Conservation (phyloP, 2,888 invertebrate species). For the Nebria salina region DNA sequence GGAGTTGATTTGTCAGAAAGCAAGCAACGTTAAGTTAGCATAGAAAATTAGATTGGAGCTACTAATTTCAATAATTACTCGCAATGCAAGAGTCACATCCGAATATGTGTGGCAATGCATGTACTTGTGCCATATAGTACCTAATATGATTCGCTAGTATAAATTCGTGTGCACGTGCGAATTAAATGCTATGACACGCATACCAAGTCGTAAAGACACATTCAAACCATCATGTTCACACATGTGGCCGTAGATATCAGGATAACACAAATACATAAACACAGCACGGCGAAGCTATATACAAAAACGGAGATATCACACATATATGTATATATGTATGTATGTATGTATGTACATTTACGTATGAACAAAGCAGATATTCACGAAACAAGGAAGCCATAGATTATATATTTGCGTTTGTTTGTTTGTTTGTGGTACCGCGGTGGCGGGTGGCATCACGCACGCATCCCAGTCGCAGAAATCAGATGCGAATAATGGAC, state of each 20-base stretch:
- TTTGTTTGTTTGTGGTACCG: background rate
- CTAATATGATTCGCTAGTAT: constrained; percentile 26
- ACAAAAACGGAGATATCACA: no score
- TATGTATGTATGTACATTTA: background rate
- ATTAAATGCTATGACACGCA: background rate
- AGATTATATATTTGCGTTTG: background rate
- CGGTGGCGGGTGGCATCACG: background rate
- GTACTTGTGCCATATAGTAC: background rate
- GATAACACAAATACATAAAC: constrained; percentile 4
- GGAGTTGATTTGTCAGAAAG: no score
- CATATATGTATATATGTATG: background rate
- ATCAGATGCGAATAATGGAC: constrained; percentile 1
- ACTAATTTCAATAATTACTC: no score
- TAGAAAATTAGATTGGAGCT: no score
- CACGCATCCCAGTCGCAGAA: background rate
- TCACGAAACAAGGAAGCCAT: background rate
- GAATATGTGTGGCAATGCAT: background rate
- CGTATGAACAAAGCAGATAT: background rate
- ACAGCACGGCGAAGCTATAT: no score
- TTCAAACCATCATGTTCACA: constrained; percentile 8
- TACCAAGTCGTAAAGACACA: constrained; percentile 20
- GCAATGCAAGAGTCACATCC: no score
- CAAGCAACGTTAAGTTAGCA: no score
- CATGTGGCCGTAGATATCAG: background rate
- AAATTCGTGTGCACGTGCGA: constrained; percentile 30